Conservation (phyloP, 2,888 invertebrate genomes). For the Aelia acuminata region DNA sequence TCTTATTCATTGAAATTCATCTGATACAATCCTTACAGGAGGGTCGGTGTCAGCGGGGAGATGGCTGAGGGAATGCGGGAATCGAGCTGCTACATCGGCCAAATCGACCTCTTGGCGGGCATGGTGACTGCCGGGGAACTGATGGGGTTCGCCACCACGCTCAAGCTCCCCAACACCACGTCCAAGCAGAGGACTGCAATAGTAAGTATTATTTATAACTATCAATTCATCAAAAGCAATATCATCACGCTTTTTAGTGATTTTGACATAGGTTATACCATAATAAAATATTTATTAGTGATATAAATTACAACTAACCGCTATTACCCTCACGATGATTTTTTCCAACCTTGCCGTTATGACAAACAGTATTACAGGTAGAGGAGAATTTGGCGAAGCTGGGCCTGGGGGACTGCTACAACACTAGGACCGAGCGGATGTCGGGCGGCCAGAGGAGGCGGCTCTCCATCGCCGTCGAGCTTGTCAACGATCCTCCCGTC, state of each 20-base stretch:
- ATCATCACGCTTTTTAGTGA: no score
- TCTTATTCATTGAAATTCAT: neutral
- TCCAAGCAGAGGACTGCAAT: slow-evolving; percentile 68
- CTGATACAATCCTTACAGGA: neutral
- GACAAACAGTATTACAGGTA: slow-evolving; percentile 69
- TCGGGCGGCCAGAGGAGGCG: slow-evolving; percentile 87
- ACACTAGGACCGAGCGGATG: slow-evolving; percentile 75
- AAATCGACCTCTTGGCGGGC: slow-evolving; percentile 81
- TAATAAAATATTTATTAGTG: no score
- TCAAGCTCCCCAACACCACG: slow-evolving; percentile 75
- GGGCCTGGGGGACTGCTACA: slow-evolving; percentile 74
- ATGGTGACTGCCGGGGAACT: slow-evolving; percentile 82
- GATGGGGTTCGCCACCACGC: slow-evolving; percentile 83
- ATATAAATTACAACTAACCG: no score
- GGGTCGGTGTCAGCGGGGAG: slow-evolving; percentile 75
- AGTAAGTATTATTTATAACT: slow-evolving; percentile 57
- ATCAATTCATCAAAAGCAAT: neutral
- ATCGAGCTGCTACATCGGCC: slow-evolving; percentile 86
- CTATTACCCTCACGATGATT: no score
- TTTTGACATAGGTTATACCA: no score
- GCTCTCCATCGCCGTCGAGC: slow-evolving; percentile 84
- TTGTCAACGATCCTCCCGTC: slow-evolving; percentile 87
- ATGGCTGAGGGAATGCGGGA: slow-evolving; percentile 75
- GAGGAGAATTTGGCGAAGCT: slow-evolving; percentile 76
- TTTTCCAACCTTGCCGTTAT: neutral